Percentiles rank a stretch among this genome's conserved stretches.
Conservation (phyloP, 2,113 vertebrate species). For the Lutjanus erythropterus region DNA sequence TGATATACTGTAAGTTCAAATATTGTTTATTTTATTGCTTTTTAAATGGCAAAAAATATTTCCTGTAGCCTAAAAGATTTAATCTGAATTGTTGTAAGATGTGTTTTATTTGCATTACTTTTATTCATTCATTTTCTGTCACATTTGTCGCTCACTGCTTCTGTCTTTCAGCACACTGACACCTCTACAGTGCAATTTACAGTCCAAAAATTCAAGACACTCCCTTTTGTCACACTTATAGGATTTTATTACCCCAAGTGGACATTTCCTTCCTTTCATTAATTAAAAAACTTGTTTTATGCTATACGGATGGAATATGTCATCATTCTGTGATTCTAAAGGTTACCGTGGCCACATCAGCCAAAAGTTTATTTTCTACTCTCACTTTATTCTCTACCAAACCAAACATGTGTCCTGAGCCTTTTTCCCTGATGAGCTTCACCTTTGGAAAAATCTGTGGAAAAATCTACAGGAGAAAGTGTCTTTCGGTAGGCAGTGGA, state of each 20-base stretch:
- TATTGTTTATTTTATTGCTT: constrained; percentile 26
- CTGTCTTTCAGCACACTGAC: neutral
- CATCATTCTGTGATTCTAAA: constrained; percentile 1
- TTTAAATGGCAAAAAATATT: neutral
- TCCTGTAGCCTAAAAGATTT: neutral
- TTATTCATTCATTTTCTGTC: neutral
- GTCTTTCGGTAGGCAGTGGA: no score
- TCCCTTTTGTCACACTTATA: neutral
- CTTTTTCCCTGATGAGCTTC: neutral
- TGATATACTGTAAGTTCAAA: constrained; percentile 10
- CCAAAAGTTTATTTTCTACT: neutral
- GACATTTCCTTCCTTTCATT: constrained; percentile 39
- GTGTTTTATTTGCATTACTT: neutral
- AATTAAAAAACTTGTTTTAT: constrained; percentile 18
- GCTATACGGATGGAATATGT: neutral
- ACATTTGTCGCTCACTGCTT: neutral
- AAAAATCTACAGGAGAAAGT: neutral
- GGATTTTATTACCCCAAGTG: constrained; percentile 8
- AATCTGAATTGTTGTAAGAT: neutral
- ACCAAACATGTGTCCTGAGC: neutral
- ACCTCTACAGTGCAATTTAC: neutral
- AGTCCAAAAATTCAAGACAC: neutral
- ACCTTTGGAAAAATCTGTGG: neutral
- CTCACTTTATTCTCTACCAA: neutral
- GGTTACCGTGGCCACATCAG: neutral